Evolutionary conservation across 2,888 invertebrate genomes (phyloP), one percentile per base, ranked within the genome.

Genomic region (Melinaea marsaeus): DNA sequence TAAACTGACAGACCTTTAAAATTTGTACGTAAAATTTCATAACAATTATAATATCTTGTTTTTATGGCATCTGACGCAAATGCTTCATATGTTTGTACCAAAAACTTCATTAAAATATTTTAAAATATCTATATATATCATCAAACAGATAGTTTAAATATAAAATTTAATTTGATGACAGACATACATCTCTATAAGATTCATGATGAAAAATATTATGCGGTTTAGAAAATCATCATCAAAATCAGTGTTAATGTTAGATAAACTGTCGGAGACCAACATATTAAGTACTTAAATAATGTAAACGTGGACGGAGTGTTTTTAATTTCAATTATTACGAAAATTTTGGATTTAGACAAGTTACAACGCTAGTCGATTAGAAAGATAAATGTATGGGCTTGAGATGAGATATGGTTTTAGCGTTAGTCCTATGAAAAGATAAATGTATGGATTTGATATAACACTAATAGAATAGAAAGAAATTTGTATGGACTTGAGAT

Each of bases 271-370:
- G 75, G 78, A 82, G 79, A 85, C 79, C 80, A 85, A 79, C 72
- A 80, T 79, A 84, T 90, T 90, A 90, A 90, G 89, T 90, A 90
- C 90, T 86, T 85, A 84, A 77, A 80, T 78, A 76, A 83, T 83
- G 80, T 80, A 79, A 77, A 77, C 76, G 79, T 87, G 89, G 89
- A 90, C 89, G 90, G 90, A 90, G 86, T 71, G 69, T 80, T 84
- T 83, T 82, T 66, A 64, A 64, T 60, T 63, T 68, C 62, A 62
- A 57, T 45, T 55, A 64, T 61, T 58, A n/a, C n/a, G n/a, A n/a
- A n/a, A n/a, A n/a, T n/a, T 57, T 55, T 56, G 11, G 58, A 60
- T 58, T 32, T n/a, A n/a, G n/a, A n/a, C 2, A 47, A 33, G 1
- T 35, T 13, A 6, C 7, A 42, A 59, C 7, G n/a, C n/a, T n/a